Percentiles rank a stretch among this genome's conserved stretches.
Evolutionary conservation across 2,888 invertebrate species (phyloP).

Genomic region (Keiferia lycopersicella): DNA sequence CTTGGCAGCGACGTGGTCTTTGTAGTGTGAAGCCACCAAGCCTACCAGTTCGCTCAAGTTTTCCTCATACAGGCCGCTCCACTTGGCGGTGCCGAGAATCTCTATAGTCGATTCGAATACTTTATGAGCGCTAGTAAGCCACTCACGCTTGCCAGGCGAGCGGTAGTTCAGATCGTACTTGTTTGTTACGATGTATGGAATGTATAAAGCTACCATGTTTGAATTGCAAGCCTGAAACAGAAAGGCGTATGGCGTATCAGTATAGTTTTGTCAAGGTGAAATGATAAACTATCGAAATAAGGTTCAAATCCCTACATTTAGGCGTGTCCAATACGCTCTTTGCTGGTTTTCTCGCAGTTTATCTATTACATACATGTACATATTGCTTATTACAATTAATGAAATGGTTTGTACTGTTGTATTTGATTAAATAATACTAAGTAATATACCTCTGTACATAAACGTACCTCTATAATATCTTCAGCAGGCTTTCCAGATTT

Average conservation of each 20-base stretch:
- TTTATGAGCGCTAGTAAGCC: constrained; percentile 36
- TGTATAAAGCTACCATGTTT: constrained; percentile 59
- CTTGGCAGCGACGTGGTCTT: constrained; percentile 58
- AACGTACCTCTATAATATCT: constrained; percentile 54
- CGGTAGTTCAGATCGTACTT: constrained; percentile 54
- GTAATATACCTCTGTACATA: not conserved
- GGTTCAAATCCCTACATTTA: too few species aligned
- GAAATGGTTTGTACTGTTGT: not conserved
- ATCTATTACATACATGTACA: too few species aligned
- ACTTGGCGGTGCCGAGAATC: constrained; percentile 57
- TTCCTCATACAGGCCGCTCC: constrained; percentile 64
- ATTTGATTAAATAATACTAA: too few species aligned
- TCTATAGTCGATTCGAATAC: constrained; percentile 59
- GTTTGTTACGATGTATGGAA: constrained; percentile 65
- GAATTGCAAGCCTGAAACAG: constrained; percentile 58
- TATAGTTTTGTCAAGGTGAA: too few species aligned
- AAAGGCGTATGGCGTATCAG: too few species aligned
- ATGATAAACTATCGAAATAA: too few species aligned
- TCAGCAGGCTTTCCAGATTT: constrained; percentile 42
- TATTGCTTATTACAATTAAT: too few species aligned
- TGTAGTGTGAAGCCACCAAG: constrained; percentile 54
- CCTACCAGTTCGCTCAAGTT: constrained; percentile 66
- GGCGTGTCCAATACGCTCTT: too few species aligned
- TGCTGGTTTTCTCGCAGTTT: too few species aligned
- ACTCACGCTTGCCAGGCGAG: constrained; percentile 37